Evolutionary conservation across 2,113 vertebrate species (phyloP).

Genomic region (Bettongia penicillata): DNA sequence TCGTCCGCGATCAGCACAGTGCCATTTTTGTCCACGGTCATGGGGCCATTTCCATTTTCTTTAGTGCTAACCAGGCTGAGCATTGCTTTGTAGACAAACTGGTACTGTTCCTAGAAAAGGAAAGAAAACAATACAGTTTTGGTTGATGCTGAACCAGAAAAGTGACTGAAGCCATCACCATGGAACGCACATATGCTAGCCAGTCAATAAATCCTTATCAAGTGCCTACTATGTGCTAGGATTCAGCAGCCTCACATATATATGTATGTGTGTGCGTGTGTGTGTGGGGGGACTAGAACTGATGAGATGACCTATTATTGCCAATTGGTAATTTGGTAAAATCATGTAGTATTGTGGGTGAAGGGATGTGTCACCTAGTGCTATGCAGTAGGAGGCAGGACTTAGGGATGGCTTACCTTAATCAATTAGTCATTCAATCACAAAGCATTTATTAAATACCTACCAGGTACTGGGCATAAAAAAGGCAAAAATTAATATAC

Average conservation of each 20-base stretch:
- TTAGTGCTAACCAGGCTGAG: constrained; percentile 95
- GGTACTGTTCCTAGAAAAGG: constrained; percentile 93
- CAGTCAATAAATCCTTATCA: neutral
- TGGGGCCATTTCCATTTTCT: constrained; percentile 88
- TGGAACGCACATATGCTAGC: neutral
- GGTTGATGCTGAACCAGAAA: neutral
- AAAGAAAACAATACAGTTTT: constrained; percentile 58
- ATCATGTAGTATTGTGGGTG: neutral
- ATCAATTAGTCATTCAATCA: neutral
- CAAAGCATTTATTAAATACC: neutral
- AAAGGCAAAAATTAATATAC: neutral
- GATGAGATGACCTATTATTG: neutral
- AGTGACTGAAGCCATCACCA: neutral
- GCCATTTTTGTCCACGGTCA: constrained; percentile 91
- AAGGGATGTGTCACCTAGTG: neutral
- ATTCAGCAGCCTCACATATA: neutral
- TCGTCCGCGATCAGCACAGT: constrained; percentile 90
- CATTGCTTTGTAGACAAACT: constrained; percentile 96
- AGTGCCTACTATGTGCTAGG: neutral
- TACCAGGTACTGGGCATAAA: neutral
- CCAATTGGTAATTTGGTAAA: neutral
- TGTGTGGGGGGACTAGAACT: neutral
- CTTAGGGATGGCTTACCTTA: neutral
- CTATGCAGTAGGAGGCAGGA: neutral
- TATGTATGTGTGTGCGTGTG: neutral